Conservation (phyloP, 1,140 invertebrate genomes). For the Popillia japonica region DNA sequence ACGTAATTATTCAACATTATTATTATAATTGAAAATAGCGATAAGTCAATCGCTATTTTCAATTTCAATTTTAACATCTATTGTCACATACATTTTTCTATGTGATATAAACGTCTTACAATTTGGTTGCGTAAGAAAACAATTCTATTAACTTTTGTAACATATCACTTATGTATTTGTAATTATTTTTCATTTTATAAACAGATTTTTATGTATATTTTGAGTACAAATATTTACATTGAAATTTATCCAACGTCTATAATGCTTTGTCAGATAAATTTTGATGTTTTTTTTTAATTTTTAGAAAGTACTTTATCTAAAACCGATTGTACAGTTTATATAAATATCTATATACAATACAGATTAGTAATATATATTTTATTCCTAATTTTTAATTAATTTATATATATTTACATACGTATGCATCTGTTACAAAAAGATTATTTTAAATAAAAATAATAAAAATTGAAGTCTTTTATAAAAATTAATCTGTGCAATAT, state of each 20-base stretch:
- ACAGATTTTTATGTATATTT: constrained; percentile 33
- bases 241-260: constrained; percentile 36
- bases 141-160: not conserved
- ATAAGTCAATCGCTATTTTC: too few species aligned
- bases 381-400: constrained; percentile 34
- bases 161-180: not conserved
- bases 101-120: not conserved
- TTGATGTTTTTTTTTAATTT: constrained; percentile 1
- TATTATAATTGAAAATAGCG: too few species aligned
- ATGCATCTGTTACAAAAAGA: not conserved
- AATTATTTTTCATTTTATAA: constrained; percentile 23
- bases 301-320: constrained; percentile 42
- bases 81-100: not conserved
- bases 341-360: constrained; percentile 35
- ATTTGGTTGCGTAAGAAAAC: not conserved
- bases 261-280: constrained; percentile 33
- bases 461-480: not conserved
- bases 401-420: constrained; percentile 33
- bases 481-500: constrained; percentile 7
- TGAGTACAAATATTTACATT: constrained; percentile 29
- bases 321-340: constrained; percentile 35
- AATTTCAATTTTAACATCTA: too few species aligned
- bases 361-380: constrained; percentile 46
- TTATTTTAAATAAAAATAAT: constrained; percentile 10
- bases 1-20: too few species aligned